Evolutionary conservation across 2,797 vertebrate genomes (phyloP), one percentile per base, ranked within the genome.

Genomic region (Enteromius argenteus): DNA sequence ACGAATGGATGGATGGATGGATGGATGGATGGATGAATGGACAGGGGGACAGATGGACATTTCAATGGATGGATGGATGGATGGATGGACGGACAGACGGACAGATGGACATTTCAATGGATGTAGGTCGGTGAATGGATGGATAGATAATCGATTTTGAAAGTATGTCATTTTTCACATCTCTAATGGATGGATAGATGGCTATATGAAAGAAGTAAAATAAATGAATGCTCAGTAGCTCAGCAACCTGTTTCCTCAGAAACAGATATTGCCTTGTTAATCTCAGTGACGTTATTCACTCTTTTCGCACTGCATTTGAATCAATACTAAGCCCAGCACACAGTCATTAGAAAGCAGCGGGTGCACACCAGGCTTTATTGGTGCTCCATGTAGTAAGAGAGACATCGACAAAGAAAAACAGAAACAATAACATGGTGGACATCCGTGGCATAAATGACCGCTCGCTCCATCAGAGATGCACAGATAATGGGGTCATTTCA

Each of bases 261-360:
- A 72, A 68, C 79, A 72, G 30, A 68, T 64, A 75, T 76, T 60
- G 86, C 68, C 58, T 58, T 80, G 64, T 78, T 88, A 81, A 71
- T 88, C 64, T 85, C 85, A 27, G 39, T 80, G 85, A 79, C 82
- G 84, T 87, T 88, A 87, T 80, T 81, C 68, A 49, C 67, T 83
- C 78, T 85, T 84, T 89, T 86, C 74, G 84, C 62, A 72, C 72
- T 74, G 79, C 73, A 79, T 87, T 88, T 79, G 80, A 89, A 88
- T 90, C 89, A 87, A 85, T 85, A 88, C 51, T 32, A 78, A 77
- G 42, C 74, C 35, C 73, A 77, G 23, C 53, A 66, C 79, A 86
- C 85, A 83, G 69, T 88, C 80, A 88, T 89, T 86, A 88, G 53
- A 67, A 32, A 32, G 13, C 66, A 60, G 66, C n/a, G 46, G 80